Conservation (phyloP, 2,797 vertebrate genomes). For the Salarias fasciatus region DNA sequence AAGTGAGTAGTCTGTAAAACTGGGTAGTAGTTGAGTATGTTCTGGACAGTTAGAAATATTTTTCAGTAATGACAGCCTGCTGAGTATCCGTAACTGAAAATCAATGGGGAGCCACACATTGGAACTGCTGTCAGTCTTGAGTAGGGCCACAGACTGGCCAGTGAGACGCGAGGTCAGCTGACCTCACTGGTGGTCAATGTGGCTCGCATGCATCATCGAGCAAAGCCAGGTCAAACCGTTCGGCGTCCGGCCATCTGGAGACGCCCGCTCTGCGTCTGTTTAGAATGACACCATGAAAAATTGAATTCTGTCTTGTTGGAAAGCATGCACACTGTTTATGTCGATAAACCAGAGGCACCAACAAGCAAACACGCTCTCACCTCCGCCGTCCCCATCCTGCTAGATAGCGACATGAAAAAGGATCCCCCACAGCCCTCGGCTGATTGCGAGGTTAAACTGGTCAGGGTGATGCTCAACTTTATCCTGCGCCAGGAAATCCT, state of each 20-base stretch:
- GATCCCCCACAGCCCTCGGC: conserved; percentile 33
- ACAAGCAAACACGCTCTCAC: conserved; percentile 2
- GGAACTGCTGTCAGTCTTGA: conserved; percentile 11
- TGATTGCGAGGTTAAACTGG: conserved; percentile 61
- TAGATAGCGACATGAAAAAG: conserved; percentile 23
- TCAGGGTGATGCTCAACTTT: conserved; percentile 41
- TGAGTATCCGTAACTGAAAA: too few relatives aligned
- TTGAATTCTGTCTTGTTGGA: conserved; percentile 12
- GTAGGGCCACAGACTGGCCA: conserved; percentile 41
- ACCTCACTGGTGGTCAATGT: conserved; percentile 72
- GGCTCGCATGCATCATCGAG: conserved; percentile 72
- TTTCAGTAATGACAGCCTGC: too few relatives aligned
- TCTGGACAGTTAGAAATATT: too few relatives aligned
- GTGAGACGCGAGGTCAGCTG: conserved; percentile 65
- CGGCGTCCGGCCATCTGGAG: conserved; percentile 72
- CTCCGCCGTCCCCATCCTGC: neutral
- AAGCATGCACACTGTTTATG: conserved; percentile 5
- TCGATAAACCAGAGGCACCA: conserved; percentile 23
- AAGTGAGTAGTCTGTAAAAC: too few relatives aligned
- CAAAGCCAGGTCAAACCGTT: conserved; percentile 72
- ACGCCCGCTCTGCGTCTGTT: conserved; percentile 29
- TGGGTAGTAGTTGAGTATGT: too few relatives aligned
- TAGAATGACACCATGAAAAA: too few relatives aligned
- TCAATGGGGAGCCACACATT: conserved; percentile 3
- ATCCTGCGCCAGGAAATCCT: conserved; percentile 48